These are phyloP conservation scores for Halcyon badia DNA, from an alignment of 2,797 vertebrate species.

Conservation along the genomic window DNA sequence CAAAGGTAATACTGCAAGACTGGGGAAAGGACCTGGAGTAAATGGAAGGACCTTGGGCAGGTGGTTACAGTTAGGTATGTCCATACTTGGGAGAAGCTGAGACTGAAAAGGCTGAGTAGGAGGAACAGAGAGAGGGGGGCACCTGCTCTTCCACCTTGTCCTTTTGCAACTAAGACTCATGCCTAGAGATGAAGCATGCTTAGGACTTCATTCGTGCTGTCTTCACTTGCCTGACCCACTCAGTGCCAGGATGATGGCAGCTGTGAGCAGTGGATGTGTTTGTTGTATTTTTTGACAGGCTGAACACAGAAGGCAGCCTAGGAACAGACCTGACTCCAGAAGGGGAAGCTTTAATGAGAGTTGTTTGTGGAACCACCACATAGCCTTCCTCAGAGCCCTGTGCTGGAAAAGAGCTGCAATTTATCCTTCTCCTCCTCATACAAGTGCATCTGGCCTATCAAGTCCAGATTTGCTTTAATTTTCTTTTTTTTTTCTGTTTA, in stretches of 20 bases:
- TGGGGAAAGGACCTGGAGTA: not conserved
- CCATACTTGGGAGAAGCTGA: not conserved
- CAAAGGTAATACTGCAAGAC: not conserved
- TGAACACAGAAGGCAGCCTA: not conserved
- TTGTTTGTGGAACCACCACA: not conserved
- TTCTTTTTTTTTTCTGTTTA: not conserved
- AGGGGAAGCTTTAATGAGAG: not conserved
- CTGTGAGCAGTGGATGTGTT: not conserved
- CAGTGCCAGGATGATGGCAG: not conserved
- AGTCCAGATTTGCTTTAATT: not conserved
- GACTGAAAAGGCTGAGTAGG: not conserved
- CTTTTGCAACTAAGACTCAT: accelerated
- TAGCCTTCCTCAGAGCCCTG: not conserved
- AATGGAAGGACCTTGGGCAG: not conserved
- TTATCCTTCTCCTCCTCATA: not conserved
- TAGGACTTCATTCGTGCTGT: not conserved
- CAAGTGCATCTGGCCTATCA: not conserved
- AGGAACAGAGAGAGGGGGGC: not conserved
- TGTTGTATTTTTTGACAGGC: not conserved
- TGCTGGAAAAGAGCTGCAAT: not conserved
- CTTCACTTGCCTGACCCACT: not conserved
- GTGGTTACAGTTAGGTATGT: not conserved
- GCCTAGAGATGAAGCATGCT: not conserved
- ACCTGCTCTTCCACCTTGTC: accelerated
- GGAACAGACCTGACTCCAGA: not conserved